Conservation (phyloP, 2,113 vertebrate species). For the Neotragus moschatus region DNA sequence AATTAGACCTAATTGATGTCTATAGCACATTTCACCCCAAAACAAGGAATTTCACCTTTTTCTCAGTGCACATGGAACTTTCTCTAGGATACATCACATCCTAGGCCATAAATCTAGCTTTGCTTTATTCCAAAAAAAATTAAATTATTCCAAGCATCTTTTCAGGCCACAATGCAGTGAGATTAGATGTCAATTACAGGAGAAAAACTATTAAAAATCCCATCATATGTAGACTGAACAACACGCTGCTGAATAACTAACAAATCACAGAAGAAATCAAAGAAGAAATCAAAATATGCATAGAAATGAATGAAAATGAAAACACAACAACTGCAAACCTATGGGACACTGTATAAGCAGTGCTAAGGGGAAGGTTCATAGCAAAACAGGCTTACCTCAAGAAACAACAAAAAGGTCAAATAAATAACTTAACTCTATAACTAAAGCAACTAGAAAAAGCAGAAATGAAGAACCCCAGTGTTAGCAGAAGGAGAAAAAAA, state of each 20-base stretch:
- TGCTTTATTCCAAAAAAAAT: not conserved
- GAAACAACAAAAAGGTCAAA: not conserved
- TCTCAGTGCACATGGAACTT: not conserved
- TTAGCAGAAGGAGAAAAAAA: not conserved
- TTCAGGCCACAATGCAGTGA: not conserved
- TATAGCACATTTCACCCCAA: not conserved
- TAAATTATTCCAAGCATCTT: not conserved
- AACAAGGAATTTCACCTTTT: not conserved
- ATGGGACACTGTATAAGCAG: not conserved
- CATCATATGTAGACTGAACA: not conserved
- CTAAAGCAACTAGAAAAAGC: not conserved
- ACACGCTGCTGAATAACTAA: not conserved
- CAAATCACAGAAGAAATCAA: not conserved
- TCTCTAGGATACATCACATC: not conserved
- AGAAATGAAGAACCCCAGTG: not conserved
- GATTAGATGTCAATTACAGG: not conserved
- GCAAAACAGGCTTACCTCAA: not conserved
- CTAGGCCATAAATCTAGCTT: not conserved
- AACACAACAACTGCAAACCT: not conserved
- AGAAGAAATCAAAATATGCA: not conserved
- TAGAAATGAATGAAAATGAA: not conserved
- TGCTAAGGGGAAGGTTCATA: not conserved
- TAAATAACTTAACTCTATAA: not conserved
- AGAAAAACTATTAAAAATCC: not conserved
- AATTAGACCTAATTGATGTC: not conserved